Conservation (phyloP, 2,113 vertebrate species). For the Monarcha castaneiventris region DNA sequence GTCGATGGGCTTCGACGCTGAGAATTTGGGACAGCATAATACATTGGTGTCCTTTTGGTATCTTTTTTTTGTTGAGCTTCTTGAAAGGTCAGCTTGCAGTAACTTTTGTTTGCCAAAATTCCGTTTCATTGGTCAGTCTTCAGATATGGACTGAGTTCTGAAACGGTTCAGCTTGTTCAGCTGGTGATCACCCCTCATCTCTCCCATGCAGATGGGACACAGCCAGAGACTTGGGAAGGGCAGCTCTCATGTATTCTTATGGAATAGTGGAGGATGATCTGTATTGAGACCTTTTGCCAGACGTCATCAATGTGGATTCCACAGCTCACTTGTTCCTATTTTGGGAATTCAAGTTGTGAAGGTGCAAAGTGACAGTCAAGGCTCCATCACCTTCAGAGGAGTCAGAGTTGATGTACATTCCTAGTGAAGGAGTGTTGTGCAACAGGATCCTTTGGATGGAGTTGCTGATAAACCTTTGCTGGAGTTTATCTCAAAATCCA, state of each 20-base stretch:
- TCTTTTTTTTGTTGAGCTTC: background rate
- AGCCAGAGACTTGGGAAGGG: background rate
- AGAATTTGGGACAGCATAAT: background rate
- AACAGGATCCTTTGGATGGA: background rate
- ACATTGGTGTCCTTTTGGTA: background rate
- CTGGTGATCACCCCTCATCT: background rate
- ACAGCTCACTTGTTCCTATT: background rate
- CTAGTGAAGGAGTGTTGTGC: background rate
- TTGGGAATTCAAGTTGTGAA: background rate
- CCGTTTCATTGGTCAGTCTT: background rate
- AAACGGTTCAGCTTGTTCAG: background rate
- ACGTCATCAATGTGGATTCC: background rate
- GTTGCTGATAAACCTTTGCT: background rate
- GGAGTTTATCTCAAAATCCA: background rate
- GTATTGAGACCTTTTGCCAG: background rate
- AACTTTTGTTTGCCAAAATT: background rate
- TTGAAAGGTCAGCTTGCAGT: background rate
- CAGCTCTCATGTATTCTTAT: rapidly evolving
- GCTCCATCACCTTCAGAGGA: background rate
- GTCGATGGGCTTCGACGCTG: background rate
- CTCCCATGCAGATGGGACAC: rapidly evolving
- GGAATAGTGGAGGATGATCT: background rate
- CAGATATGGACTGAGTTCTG: background rate
- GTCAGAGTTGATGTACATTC: background rate
- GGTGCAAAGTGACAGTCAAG: background rate